Conservation (phyloP, 1,140 invertebrate species). For the Leptinotarsa lineolata region DNA sequence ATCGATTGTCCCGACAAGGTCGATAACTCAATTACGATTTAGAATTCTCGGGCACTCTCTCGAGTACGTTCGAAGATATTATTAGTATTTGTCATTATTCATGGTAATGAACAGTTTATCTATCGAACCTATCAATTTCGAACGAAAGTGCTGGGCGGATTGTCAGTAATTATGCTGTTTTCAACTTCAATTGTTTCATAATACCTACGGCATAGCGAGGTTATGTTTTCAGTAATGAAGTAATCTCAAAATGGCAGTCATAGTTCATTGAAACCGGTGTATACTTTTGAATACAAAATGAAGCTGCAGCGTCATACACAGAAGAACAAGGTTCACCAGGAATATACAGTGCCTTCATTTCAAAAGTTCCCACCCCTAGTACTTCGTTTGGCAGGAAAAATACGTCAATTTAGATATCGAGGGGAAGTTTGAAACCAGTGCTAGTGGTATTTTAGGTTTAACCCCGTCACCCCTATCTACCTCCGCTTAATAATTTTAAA, state of each 20-base stretch:
- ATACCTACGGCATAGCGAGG: not conserved
- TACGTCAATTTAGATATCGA: too few relatives aligned
- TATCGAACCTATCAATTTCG: conserved; percentile 3
- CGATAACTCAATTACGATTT: conserved; percentile 3
- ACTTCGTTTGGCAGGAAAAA: too few relatives aligned
- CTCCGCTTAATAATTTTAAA: too few relatives aligned
- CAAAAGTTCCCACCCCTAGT: too few relatives aligned
- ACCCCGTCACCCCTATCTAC: too few relatives aligned
- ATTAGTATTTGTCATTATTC: conserved; percentile 3
- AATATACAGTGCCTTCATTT: too few relatives aligned
- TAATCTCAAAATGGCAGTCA: not conserved
- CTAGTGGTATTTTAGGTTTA: too few relatives aligned
- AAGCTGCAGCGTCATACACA: too few relatives aligned
- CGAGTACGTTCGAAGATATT: not conserved
- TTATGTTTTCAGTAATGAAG: not conserved
- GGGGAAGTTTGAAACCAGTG: too few relatives aligned
- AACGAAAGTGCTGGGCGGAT: not conserved
- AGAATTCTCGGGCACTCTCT: not conserved
- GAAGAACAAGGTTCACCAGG: too few relatives aligned
- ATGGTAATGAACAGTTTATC: conserved; percentile 6
- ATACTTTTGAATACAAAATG: too few relatives aligned
- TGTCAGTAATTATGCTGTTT: not conserved
- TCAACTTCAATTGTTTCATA: conserved; percentile 3
- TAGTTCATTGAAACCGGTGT: not conserved
- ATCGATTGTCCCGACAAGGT: conserved; percentile 2